These are phyloP conservation scores for Dryococelus australis DNA, from an alignment of 2,888 invertebrate species.

Conservation along the genomic window DNA sequence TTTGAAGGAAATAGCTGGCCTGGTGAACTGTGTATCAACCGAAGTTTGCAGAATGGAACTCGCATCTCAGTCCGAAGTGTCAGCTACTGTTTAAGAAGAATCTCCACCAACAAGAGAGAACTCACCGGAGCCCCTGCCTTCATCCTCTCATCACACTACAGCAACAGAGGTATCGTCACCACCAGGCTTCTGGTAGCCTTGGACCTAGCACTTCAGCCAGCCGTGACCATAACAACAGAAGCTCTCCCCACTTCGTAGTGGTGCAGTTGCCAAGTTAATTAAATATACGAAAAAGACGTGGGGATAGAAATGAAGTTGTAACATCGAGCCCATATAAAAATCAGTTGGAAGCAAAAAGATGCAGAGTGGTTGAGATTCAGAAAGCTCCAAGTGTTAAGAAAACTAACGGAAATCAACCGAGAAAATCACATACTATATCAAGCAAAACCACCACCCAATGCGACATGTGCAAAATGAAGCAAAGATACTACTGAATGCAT, in stretches of 20 bases:
- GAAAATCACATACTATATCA: too few species aligned
- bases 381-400: too few species aligned
- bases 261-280: neutral
- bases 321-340: neutral
- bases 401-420: too few species aligned
- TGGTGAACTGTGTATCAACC: conserved; percentile 25
- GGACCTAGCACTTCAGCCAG: too few species aligned
- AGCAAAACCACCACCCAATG: too few species aligned
- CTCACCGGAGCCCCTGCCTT: too few species aligned
- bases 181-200: neutral
- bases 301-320: neutral
- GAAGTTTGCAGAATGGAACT: conserved; percentile 28
- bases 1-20: neutral
- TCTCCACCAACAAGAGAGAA: neutral
- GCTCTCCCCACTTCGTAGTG: neutral
- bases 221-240: neutral
- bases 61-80: neutral
- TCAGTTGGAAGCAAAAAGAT: neutral
- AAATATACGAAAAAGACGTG: neutral
- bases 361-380: too few species aligned
- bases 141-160: neutral
- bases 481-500: too few species aligned
- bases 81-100: neutral
- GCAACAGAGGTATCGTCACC: neutral
- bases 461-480: too few species aligned